Conservation (phyloP, 2,797 vertebrate species). For the Chelonia mydas region DNA sequence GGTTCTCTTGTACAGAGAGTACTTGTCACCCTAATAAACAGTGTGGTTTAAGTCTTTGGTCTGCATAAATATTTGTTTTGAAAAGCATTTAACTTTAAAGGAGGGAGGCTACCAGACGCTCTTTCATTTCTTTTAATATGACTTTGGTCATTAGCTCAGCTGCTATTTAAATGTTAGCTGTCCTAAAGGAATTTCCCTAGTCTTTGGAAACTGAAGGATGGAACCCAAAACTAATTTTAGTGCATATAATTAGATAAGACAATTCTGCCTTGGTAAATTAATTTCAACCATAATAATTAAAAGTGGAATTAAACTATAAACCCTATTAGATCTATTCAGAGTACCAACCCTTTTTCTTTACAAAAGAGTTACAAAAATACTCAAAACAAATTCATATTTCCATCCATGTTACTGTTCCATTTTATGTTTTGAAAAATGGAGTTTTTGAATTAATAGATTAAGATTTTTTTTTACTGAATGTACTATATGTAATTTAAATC, state of each 20-base stretch:
- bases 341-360: slow-evolving; percentile 39
- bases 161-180: neutral
- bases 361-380: slow-evolving; percentile 74
- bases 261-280: slow-evolving; percentile 20
- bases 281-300: neutral
- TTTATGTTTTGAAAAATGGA: slow-evolving; percentile 51
- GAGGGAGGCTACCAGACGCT: neutral
- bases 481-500: slow-evolving; percentile 41
- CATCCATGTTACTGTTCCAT: slow-evolving; percentile 11
- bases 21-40: neutral
- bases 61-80: slow-evolving; percentile 1
- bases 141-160: slow-evolving; percentile 8
- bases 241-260: neutral
- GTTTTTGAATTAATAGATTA: neutral
- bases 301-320: neutral
- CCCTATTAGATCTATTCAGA: neutral
- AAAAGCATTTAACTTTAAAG: neutral
- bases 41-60: slow-evolving; percentile 59
- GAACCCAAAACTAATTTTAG: slow-evolving; percentile 24
- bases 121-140: slow-evolving; percentile 15
- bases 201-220: neutral
- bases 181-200: slow-evolving; percentile 13
- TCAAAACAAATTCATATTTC: slow-evolving; percentile 2
- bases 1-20: slow-evolving; percentile 20
- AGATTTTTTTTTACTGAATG: neutral